phyloP scores from a whole-genome alignment of 1,140 invertebrate genomes.

The Drosophila erecta region DNA sequence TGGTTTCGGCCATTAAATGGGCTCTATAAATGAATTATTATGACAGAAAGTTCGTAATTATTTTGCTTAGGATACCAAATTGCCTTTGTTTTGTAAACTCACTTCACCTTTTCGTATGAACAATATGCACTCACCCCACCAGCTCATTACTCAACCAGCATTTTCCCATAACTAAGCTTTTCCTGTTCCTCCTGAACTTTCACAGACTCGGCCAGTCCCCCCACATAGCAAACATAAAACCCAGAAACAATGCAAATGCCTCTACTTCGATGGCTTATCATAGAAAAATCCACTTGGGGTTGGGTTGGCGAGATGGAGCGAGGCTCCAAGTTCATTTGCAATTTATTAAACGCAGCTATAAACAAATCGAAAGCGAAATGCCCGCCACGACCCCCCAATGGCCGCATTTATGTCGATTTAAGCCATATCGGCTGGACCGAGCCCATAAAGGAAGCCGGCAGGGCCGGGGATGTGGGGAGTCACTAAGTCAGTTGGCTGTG shows the following conservation, averaged over 20 bases:
- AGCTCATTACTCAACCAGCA: conserved; percentile 9
- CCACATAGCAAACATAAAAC: conserved; percentile 11
- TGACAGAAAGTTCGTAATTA: no score
- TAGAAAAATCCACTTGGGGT: conserved; percentile 21
- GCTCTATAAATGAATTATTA: not conserved
- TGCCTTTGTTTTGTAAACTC: not conserved
- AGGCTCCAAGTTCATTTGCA: conserved; percentile 66
- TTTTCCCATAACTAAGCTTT: conserved; percentile 11
- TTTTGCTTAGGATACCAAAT: no score
- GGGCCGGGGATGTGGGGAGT: conserved; percentile 19
- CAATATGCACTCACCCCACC: not conserved
- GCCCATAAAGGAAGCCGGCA: conserved; percentile 22
- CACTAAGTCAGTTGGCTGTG: conserved; percentile 63
- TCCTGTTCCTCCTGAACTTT: conserved; percentile 28
- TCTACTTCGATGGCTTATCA: conserved; percentile 39
- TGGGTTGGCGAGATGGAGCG: not conserved
- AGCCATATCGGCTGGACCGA: conserved; percentile 51
- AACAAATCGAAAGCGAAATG: conserved; percentile 77
- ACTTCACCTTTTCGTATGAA: not conserved
- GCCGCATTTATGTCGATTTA: conserved; percentile 74
- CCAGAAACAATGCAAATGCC: conserved; percentile 43
- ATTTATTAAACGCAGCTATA: conserved; percentile 76
- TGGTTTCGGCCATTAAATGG: not conserved
- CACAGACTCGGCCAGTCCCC: conserved; percentile 14
- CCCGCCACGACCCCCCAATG: conserved; percentile 46